Percentiles rank a stretch among this genome's conserved stretches.
Evolutionary conservation across 92 coral and sea anemone genomes (phyloP).

Genomic region (Parazoanthus darwini): DNA sequence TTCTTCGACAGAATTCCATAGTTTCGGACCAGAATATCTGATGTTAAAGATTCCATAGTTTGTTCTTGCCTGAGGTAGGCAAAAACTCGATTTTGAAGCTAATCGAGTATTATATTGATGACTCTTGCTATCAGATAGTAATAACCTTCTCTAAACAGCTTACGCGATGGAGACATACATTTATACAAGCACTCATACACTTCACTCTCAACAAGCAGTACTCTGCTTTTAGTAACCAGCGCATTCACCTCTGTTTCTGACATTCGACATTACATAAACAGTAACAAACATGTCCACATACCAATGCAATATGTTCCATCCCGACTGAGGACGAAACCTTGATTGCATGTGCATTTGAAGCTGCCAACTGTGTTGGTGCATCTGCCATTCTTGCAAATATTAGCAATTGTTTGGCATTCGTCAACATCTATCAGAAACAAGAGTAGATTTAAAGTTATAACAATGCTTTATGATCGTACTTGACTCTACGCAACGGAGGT

Average conservation of each 20-base stretch:
- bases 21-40: too few relatives aligned
- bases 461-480: too few relatives aligned
- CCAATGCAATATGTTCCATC: conserved; percentile 82
- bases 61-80: too few relatives aligned
- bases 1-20: too few relatives aligned
- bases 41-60: too few relatives aligned
- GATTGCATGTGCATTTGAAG: conserved; percentile 72
- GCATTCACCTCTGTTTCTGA: background rate
- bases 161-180: too few relatives aligned
- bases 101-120: too few relatives aligned
- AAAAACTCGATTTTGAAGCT: too few relatives aligned
- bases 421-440: conserved; percentile 62
- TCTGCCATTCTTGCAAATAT: conserved; percentile 88
- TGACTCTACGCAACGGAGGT: background rate
- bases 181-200: too few relatives aligned
- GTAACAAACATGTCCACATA: conserved; percentile 35
- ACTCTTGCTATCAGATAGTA: too few relatives aligned
- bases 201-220: too few relatives aligned
- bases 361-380: conserved; percentile 86
- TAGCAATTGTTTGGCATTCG: conserved; percentile 72
- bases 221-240: background rate
- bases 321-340: conserved; percentile 69
- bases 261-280: background rate
- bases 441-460: background rate
- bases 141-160: too few relatives aligned